Base-by-base conservation (phyloP, 2,888 invertebrate species). In the Aleiodes testaceus region DNA sequence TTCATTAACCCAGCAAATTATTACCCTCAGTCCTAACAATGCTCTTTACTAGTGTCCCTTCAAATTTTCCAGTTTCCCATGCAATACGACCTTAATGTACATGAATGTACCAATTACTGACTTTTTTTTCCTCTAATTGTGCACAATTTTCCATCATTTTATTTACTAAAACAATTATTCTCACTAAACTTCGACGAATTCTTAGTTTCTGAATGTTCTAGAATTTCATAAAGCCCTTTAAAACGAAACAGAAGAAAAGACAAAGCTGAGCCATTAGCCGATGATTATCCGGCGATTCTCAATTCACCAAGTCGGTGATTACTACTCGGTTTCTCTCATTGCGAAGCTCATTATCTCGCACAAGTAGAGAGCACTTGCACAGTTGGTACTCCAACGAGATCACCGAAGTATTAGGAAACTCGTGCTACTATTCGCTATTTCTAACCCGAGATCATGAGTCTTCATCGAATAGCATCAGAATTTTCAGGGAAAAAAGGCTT, bases 1-100 rank as follows among this genome's bases (percentile, higher is more conserved):
- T 74, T 74, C 70, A 73, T 72, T 73, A 70, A 72, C 74, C 55
- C 66, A 53, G 70, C 53, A 70, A 70, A 76, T 73, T 73, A 74
- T 72, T 64, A 70, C 52, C 18, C 70, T 69, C 71, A 55, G 36
- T 69, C 61, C 70, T 65, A 63, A 55, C 55, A 30, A 55, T 26
- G 55, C 30, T 12, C 49, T 49, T 16, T 14, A 6, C 7, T 12
- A 49, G 26, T 12, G 36, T 49, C 20, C 55, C 66, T 47, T 66
- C 22, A 52, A 72, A 74, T 68, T 66, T 72, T 49, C 18, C 36
- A 44, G 52, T 66, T 66, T 69, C 70, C 66, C 66, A 59, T 73
- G 69, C 69, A 45, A 59, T 65, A 59, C 44, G 50, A 66, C 11
- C 30, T n/a, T 55, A 55, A 53, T 53, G n/a, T n/a, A 20, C 26